Conservation (phyloP, 2,888 invertebrate species). For the Neocrepidodera transversa region DNA sequence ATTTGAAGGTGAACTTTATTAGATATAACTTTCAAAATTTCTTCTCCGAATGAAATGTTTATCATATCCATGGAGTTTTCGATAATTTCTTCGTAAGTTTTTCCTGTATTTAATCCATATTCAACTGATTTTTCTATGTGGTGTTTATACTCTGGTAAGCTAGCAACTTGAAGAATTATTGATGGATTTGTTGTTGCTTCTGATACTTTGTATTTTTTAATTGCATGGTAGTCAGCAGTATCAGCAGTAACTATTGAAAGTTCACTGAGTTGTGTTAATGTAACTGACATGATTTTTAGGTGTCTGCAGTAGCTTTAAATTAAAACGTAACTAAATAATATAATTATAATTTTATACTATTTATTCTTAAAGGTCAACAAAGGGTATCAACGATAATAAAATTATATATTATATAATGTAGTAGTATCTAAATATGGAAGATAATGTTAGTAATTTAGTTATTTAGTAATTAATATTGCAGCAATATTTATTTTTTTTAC, state of each 20-base stretch:
- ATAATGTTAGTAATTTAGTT: too few species aligned
- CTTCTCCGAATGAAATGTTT: conserved; percentile 93
- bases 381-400: too few species aligned
- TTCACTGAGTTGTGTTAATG: conserved; percentile 88
- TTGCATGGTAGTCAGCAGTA: conserved; percentile 98
- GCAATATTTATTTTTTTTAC: too few species aligned
- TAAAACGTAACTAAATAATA: neutral
- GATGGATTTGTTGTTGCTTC: conserved; percentile 99
- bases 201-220: conserved; percentile 95
- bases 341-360: too few species aligned
- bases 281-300: conserved; percentile 66
- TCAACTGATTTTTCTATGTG: conserved; percentile 89
- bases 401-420: too few species aligned
- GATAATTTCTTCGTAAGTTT: conserved; percentile 75
- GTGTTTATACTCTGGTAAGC: conserved; percentile 90
- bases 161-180: conserved; percentile 91
- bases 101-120: conserved; percentile 78
- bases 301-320: neutral
- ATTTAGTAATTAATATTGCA: too few species aligned
- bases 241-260: conserved; percentile 95
- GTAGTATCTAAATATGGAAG: too few species aligned
- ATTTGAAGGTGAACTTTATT: conserved; percentile 97
- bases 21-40: conserved; percentile 97
- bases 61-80: conserved; percentile 90
- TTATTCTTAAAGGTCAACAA: too few species aligned